Conservation (phyloP, 2,113 vertebrate species). For the Xyliphius kryptos region DNA sequence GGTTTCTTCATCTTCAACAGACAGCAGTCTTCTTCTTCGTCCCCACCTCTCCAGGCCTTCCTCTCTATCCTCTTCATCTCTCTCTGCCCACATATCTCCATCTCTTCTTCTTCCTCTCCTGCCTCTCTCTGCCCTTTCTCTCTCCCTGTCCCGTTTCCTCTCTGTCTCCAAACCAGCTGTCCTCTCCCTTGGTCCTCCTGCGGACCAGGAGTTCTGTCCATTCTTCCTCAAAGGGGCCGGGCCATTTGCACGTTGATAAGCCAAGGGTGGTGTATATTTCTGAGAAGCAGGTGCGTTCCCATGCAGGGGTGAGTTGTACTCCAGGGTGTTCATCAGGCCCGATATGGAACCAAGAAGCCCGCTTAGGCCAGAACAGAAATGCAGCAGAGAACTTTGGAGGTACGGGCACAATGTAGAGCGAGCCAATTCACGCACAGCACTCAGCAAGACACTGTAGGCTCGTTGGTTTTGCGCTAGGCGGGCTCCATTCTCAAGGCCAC, state of each 20-base stretch:
- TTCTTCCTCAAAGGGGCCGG: conserved; percentile 44
- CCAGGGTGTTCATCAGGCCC: conserved; percentile 82
- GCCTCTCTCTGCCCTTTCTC: conserved; percentile 40
- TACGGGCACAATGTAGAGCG: conserved; percentile 77
- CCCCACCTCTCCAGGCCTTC: conserved; percentile 48
- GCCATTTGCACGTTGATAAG: conserved; percentile 15
- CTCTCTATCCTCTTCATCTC: conserved; percentile 40
- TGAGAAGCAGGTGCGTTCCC: conserved; percentile 6
- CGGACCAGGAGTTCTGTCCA: neutral
- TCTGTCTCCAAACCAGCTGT: conserved; percentile 32
- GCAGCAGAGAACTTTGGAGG: conserved; percentile 80
- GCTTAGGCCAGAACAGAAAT: conserved; percentile 89
- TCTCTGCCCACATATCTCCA: conserved; percentile 33
- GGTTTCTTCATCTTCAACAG: conserved; percentile 45
- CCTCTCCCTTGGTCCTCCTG: conserved; percentile 47
- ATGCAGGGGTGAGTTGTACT: conserved; percentile 70
- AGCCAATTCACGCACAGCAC: conserved; percentile 80
- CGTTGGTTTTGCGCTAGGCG: conserved; percentile 89
- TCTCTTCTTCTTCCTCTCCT: conserved; percentile 54
- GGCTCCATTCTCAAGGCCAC: conserved; percentile 84
- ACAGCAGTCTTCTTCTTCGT: conserved; percentile 56
- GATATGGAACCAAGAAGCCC: conserved; percentile 88
- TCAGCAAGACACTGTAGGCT: conserved; percentile 88
- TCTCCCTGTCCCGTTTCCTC: conserved; percentile 30
- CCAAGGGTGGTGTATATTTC: conserved; percentile 21